phyloP scores from a whole-genome alignment of 1,140 invertebrate genomes.

The Nymphalis io region DNA sequence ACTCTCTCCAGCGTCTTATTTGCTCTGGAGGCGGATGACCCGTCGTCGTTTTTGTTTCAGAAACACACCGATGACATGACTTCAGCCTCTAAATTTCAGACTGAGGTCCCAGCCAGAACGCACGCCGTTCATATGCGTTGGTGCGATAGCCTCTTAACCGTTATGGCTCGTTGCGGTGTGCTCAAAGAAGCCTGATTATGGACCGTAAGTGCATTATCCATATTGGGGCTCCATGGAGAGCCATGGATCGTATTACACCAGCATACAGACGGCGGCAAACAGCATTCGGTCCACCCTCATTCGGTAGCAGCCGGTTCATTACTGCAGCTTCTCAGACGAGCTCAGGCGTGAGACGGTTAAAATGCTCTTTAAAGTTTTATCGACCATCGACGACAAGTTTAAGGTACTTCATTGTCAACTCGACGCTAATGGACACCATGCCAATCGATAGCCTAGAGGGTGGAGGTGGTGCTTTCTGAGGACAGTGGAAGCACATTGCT shows the following conservation, averaged over 20 bases:
- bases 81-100: too few species aligned
- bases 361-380: conserved; percentile 35
- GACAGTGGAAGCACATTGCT: conserved; percentile 25
- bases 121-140: too few species aligned
- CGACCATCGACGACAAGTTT: conserved; percentile 30
- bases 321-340: conserved; percentile 13
- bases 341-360: conserved; percentile 19
- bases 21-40: too few species aligned
- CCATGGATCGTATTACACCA: conserved; percentile 15
- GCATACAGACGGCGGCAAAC: conserved; percentile 21
- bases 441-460: background rate
- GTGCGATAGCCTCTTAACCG: too few species aligned
- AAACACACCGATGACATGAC: too few species aligned
- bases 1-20: too few species aligned
- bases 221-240: conserved; percentile 27
- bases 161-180: too few species aligned
- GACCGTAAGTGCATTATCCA: background rate
- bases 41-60: too few species aligned
- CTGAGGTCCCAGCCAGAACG: too few species aligned
- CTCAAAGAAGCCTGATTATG: too few species aligned
- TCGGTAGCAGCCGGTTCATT: conserved; percentile 32
- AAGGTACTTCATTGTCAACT: conserved; percentile 22
- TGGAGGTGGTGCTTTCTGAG: background rate
- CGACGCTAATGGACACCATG: conserved; percentile 11
- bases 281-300: conserved; percentile 18